phyloP scores from a whole-genome alignment of 2,113 vertebrate species.

The Nannospalax galili region DNA sequence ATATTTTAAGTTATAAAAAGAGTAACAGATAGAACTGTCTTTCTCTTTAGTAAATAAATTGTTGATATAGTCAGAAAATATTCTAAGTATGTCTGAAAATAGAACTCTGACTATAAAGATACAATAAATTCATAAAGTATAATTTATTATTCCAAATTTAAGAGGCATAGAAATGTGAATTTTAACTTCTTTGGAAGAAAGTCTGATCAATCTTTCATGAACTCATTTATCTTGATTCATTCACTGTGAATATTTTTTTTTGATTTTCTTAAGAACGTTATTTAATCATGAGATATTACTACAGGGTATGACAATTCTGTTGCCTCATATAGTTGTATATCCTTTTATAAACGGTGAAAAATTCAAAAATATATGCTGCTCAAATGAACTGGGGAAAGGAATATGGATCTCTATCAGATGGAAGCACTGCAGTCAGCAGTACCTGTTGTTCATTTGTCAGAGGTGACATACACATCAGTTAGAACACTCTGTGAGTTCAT shows the following conservation, averaged over 20 bases:
- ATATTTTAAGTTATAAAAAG: not conserved
- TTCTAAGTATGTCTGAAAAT: not conserved
- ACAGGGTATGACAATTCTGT: not conserved
- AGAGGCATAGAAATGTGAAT: not conserved
- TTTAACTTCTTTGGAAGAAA: not conserved
- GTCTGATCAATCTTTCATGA: not conserved
- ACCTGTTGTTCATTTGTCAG: not conserved
- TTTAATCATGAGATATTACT: not conserved
- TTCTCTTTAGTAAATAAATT: not conserved
- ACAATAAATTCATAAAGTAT: not conserved
- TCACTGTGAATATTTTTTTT: not conserved
- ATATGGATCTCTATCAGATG: accelerated
- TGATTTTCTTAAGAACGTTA: not conserved
- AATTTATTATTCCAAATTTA: not conserved
- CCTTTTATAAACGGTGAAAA: not conserved
- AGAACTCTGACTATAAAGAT: not conserved
- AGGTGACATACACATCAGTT: not conserved
- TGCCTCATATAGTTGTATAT: not conserved
- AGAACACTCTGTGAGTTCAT: not conserved
- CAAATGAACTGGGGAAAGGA: not conserved
- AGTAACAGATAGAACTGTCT: not conserved
- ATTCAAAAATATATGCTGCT: not conserved
- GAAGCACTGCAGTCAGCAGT: not conserved
- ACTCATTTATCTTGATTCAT: not conserved
- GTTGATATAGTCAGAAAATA: not conserved